These are phyloP conservation scores for Psittacula derbiana DNA, from an alignment of 2,797 vertebrate species.

Conservation along the genomic window DNA sequence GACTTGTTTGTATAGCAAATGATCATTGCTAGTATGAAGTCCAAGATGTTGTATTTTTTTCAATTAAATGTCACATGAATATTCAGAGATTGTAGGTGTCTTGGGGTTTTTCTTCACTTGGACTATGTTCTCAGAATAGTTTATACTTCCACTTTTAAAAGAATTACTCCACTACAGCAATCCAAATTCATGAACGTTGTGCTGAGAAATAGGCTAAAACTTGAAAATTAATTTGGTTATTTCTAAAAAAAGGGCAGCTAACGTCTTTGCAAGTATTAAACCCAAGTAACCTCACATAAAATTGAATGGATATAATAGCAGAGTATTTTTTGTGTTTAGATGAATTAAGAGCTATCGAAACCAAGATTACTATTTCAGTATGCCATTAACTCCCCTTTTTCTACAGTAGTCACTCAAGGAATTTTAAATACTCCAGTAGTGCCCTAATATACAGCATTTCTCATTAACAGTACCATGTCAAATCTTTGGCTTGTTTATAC, in stretches of 20 bases:
- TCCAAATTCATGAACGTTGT: background rate
- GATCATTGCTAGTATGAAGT: background rate
- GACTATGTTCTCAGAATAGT: background rate
- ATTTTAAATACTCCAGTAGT: background rate
- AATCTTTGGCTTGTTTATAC: background rate
- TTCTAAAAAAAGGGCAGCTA: background rate
- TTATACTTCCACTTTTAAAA: background rate
- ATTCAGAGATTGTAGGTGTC: background rate
- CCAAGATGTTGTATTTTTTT: too few species aligned
- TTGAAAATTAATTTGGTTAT: background rate
- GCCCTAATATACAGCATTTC: background rate
- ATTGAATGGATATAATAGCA: background rate
- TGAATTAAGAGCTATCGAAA: background rate
- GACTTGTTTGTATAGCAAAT: background rate
- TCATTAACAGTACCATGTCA: background rate
- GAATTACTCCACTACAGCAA: background rate
- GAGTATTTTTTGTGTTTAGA: background rate
- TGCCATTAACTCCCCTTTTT: background rate
- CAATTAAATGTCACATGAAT: too few species aligned
- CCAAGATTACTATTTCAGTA: background rate
- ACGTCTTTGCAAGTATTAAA: background rate
- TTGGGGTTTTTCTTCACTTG: background rate
- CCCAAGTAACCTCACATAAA: background rate
- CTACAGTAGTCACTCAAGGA: background rate
- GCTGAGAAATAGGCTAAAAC: background rate